Evolutionary conservation across 2,797 vertebrate genomes (phyloP).

Genomic region (Valencia hispanica): DNA sequence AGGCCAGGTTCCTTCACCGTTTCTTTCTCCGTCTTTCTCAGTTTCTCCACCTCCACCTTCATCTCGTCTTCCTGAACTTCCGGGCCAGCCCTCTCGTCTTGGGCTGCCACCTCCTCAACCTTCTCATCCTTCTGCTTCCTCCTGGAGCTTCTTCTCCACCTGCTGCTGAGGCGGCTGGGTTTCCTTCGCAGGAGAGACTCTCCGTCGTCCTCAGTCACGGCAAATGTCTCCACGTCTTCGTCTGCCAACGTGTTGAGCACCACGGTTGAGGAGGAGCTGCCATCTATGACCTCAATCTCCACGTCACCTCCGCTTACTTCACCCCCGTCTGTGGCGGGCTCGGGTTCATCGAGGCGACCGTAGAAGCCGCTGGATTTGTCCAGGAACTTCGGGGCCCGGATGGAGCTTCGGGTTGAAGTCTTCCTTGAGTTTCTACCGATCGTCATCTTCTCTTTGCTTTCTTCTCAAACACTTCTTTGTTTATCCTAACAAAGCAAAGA

Average conservation of each 20-base stretch:
- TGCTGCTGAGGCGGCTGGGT: slow-evolving; percentile 70
- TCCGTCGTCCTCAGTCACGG: slow-evolving; percentile 75
- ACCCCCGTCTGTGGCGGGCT: slow-evolving; percentile 14
- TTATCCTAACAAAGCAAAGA: slow-evolving; percentile 20
- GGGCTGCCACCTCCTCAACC: slow-evolving; percentile 16
- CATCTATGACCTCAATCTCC: slow-evolving; percentile 8
- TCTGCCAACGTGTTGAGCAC: slow-evolving; percentile 13
- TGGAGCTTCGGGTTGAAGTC: slow-evolving; percentile 62
- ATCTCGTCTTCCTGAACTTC: slow-evolving; percentile 20
- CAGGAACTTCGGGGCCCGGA: slow-evolving; percentile 77
- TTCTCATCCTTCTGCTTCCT: slow-evolving; percentile 65
- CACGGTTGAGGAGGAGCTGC: background rate
- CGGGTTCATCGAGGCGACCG: slow-evolving; percentile 77
- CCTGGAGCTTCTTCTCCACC: slow-evolving; percentile 81
- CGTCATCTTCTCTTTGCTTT: slow-evolving; percentile 66
- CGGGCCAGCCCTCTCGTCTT: slow-evolving; percentile 23
- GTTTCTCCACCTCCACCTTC: slow-evolving; percentile 20
- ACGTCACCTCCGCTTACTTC: slow-evolving; percentile 11
- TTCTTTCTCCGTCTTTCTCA: slow-evolving; percentile 30
- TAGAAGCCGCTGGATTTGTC: slow-evolving; percentile 81
- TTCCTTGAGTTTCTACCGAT: slow-evolving; percentile 80
- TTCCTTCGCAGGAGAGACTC: slow-evolving; percentile 74
- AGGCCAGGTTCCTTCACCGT: slow-evolving; percentile 23
- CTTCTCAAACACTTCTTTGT: slow-evolving; percentile 5
- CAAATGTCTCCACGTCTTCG: slow-evolving; percentile 58